Base-by-base conservation (phyloP, 2,797 vertebrate species). In the Kryptolebias ocellatus region DNA sequence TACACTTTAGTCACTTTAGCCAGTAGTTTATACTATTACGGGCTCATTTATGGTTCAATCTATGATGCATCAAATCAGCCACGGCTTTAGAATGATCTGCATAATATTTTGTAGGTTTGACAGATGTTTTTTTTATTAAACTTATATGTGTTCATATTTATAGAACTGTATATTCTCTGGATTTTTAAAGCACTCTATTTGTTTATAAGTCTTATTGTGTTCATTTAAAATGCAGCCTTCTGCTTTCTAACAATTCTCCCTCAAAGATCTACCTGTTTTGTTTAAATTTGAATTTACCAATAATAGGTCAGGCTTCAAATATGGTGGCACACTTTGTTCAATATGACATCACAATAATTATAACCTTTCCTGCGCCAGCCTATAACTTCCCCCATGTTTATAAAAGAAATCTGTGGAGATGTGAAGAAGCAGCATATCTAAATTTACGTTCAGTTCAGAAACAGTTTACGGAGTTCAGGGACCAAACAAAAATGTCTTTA, bases 1-100 rank as follows among this genome's bases (percentile, higher is more conserved):
- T 65, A 44, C 59, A 42, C 4, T 11, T 47, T 66, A 50, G 64
- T 83, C 75, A 75, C 54, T 59, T 66, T 66, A 54, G 66, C 55
- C 53, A 66, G 61, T 66, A 29, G 53, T 18, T 34, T 59, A n/a
- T 39, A 49, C 63, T 54, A 55, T 76, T 64, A 17, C 11, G 4
- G 53, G 61, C 64, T 45, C 37, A 18, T 9, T 54, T 46, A 69
- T 51, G 51, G 50, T 5, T 10, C 11, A 37, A 60, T 64, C 37
- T 46, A 62, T 46, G 28, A 74, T 0, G 46, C 20, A 18, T 49
- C 20, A 15, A 3, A 16, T 24, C 46, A 16, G n/a, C 31, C 28
- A 27, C 31, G 24, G 4, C 9, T 20, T 50, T 24, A 15, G 34
- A 15, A 20, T n/a, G 20, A 10, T 11, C 28, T 17, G 17, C 28